Base-by-base conservation (phyloP, 2,113 vertebrate genomes). In the Labrus mixtus region DNA sequence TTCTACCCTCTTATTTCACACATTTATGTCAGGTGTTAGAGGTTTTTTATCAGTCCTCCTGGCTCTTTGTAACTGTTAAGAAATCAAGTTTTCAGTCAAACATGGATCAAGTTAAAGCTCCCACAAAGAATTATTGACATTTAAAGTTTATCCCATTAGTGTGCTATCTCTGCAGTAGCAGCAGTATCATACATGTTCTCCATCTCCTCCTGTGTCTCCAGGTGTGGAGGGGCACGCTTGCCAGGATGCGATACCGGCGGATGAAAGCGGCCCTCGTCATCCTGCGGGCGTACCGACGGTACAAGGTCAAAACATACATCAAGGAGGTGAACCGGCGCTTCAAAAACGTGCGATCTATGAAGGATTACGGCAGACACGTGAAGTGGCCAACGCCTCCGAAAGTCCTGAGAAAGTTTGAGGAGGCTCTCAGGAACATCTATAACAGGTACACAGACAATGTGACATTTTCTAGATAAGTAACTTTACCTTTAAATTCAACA, bases 201-300 rank as follows among this genome's bases (percentile, higher is more conserved):
- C 0, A 1, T 50, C 22, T 29, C 13, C 0, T 46, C 8, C n/a
- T 23, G 22, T 57, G 8, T 81, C 15, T 81, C 8, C 79, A 99
- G 98, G 95, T 99, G 10, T 99, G 98, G 98, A 92, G 98, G 36
- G 98, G 98, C 54, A 96, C 98, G 0, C 67, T 99, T 57, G 98
- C 98, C 61, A 94, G 98, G 16, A 95, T 95, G 85, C 93, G 93
- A 17, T 99, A 97, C 79, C 95, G 95, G 78, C 95, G 95, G 51
- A 97, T 97, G 39, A 93, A 89, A 33, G 98, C 98, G 0, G 96
- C 95, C 0, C 93, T 96, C 46, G 89, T 90, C 1, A 97, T 99
- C 68, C 84, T 96, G 66, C 91, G 82, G 41, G 93, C 95, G 0
- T 99, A 99, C 85, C 92, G 97, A 8, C 95, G 91, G 86, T 96